phyloP scores from a whole-genome alignment of 2,113 vertebrate genomes.

The Neotoma lepida region DNA sequence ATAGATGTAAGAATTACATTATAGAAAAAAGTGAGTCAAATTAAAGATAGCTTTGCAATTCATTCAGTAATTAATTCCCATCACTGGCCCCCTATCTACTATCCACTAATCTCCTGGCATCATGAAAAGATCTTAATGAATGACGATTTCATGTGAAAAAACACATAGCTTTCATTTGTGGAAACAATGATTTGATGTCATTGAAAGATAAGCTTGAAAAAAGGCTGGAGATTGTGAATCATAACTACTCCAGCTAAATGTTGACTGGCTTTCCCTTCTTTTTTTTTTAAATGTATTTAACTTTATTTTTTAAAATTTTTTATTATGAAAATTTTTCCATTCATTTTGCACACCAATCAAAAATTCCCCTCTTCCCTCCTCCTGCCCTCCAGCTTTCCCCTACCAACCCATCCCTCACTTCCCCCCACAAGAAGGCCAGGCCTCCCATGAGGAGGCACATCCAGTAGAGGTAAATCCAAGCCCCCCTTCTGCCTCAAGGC shows the following conservation, averaged over 20 bases:
- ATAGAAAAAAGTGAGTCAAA: not conserved
- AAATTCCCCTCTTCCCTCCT: no score
- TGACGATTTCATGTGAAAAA: not conserved
- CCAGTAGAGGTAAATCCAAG: no score
- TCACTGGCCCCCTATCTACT: fast-evolving
- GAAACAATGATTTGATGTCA: not conserved
- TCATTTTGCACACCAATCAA: no score
- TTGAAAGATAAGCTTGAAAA: not conserved
- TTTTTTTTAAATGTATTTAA: no score
- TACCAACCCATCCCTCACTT: no score
- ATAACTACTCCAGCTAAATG: not conserved
- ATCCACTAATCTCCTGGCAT: no score
- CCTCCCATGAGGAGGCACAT: no score
- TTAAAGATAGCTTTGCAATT: not conserved
- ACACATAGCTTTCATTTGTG: not conserved
- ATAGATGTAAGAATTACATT: not conserved
- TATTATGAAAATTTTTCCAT: no score
- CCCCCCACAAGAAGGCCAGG: no score
- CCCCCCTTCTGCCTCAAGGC: no score
- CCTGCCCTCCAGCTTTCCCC: no score
- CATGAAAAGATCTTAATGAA: not conserved
- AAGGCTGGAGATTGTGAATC: not conserved
- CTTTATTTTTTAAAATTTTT: no score
- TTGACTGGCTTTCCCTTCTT: not conserved
- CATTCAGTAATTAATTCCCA: not conserved